A percentile compares a stretch with the other conserved stretches of the same genome.
phyloP scores from a whole-genome alignment of 2,113 vertebrate genomes.

The Poeciliopsis occidentalis region DNA sequence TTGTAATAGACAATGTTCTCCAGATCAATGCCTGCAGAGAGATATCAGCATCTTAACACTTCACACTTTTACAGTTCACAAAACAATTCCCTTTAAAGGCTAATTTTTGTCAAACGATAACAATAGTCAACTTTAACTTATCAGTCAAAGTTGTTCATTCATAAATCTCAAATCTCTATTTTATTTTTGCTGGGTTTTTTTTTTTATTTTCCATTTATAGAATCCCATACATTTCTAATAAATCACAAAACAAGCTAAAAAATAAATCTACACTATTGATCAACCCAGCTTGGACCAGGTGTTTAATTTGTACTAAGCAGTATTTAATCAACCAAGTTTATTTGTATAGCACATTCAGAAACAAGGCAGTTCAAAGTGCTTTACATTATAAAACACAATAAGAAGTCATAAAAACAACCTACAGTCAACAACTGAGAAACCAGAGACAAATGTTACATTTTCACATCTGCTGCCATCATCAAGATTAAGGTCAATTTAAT shows the following conservation, averaged over 20 bases:
- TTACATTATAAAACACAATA: no score
- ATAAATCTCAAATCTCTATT: neutral
- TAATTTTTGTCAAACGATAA: neutral
- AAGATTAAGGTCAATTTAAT: neutral
- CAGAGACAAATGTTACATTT: no score
- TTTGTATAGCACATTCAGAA: no score
- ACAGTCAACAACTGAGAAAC: no score
- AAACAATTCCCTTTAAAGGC: neutral
- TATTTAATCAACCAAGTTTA: no score
- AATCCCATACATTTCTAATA: neutral
- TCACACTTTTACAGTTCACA: neutral
- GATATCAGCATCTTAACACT: neutral
- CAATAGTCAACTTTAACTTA: neutral
- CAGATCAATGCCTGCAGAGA: conserved; percentile 89
- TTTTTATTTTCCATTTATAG: neutral
- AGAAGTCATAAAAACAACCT: no score
- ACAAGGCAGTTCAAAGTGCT: no score
- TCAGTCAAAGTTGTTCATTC: neutral
- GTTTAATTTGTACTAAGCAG: neutral
- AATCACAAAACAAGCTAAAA: neutral
- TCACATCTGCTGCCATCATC: no score
- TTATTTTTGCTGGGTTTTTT: neutral
- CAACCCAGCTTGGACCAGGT: neutral
- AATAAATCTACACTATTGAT: neutral
- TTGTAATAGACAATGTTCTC: conserved; percentile 99